These are phyloP conservation scores for Cataglyphis albicans DNA, from an alignment of 2,888 invertebrate genomes.

Conservation along the genomic window DNA sequence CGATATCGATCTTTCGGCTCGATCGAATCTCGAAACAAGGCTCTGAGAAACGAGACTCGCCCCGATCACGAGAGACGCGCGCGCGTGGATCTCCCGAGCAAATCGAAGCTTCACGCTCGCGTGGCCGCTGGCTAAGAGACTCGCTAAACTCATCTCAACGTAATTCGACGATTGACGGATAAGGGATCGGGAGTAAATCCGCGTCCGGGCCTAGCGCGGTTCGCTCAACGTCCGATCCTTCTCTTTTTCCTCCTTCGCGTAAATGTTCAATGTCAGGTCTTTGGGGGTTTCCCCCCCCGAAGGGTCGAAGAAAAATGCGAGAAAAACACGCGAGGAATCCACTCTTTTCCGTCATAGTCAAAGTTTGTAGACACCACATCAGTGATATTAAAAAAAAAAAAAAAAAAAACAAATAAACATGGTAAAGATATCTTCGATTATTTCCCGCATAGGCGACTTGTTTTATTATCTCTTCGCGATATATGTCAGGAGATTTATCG, in stretches of 20 bases:
- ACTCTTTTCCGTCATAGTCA: conserved; percentile 55
- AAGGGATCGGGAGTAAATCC: conserved; percentile 60
- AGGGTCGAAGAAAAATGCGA: conserved; percentile 20
- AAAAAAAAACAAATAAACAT: conserved; percentile 60
- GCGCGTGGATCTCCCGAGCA: conserved; percentile 52
- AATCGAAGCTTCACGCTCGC: conserved; percentile 50
- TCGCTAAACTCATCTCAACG: conserved; percentile 64
- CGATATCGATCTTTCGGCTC: conserved; percentile 79
- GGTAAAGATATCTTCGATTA: conserved; percentile 11
- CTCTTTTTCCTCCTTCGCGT: conserved; percentile 13
- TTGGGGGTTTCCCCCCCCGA: conserved; percentile 30
- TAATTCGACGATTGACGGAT: conserved; percentile 74
- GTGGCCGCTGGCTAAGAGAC: conserved; percentile 64
- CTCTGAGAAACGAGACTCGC: conserved; percentile 36
- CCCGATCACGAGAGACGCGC: conserved; percentile 1
- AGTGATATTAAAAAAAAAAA: conserved; percentile 62
- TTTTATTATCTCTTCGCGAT: conserved; percentile 13
- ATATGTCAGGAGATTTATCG: conserved; percentile 18
- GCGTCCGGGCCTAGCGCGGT: conserved; percentile 14
- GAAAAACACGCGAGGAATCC: conserved; percentile 57
- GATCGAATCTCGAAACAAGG: conserved; percentile 72
- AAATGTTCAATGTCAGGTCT: conserved; percentile 19
- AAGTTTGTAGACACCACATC: conserved; percentile 1
- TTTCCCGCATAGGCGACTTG: background rate
- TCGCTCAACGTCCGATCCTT: conserved; percentile 33